These are phyloP conservation scores for Hoplodrina ambigua DNA, from an alignment of 2,888 invertebrate genomes.

Conservation along the genomic window DNA sequence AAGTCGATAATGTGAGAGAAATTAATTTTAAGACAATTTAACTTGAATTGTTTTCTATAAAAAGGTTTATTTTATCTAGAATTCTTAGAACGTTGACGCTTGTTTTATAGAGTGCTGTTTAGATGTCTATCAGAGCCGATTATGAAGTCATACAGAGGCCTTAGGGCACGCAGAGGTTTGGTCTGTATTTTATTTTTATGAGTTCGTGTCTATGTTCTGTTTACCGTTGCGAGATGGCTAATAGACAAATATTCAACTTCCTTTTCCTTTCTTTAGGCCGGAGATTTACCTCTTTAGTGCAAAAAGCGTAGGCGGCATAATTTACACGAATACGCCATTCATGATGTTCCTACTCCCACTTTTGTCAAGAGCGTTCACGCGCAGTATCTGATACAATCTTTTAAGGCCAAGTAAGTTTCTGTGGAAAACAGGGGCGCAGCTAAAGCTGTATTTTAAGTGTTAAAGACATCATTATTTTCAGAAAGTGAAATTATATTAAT, in stretches of 20 bases:
- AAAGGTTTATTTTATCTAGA: constrained; percentile 7
- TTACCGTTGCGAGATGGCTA: background rate
- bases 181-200: too few species aligned
- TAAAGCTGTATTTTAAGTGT: too few species aligned
- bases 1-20: constrained; percentile 27
- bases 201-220: too few species aligned
- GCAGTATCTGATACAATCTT: too few species aligned
- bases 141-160: too few species aligned
- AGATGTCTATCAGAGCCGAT: too few species aligned
- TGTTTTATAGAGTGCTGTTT: background rate
- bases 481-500: background rate
- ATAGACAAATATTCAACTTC: background rate
- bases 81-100: background rate
- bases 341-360: background rate
- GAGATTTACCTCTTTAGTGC: too few species aligned
- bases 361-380: background rate
- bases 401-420: too few species aligned
- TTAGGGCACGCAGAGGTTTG: too few species aligned
- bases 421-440: too few species aligned
- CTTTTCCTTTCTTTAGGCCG: background rate
- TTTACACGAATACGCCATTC: background rate
- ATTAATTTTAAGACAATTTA: constrained; percentile 6
- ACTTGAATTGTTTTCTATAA: background rate
- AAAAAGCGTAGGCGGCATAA: background rate
- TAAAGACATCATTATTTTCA: too few species aligned